Evolutionary conservation across 2,888 invertebrate genomes (phyloP).

Genomic region (Eupithecia tripunctaria): DNA sequence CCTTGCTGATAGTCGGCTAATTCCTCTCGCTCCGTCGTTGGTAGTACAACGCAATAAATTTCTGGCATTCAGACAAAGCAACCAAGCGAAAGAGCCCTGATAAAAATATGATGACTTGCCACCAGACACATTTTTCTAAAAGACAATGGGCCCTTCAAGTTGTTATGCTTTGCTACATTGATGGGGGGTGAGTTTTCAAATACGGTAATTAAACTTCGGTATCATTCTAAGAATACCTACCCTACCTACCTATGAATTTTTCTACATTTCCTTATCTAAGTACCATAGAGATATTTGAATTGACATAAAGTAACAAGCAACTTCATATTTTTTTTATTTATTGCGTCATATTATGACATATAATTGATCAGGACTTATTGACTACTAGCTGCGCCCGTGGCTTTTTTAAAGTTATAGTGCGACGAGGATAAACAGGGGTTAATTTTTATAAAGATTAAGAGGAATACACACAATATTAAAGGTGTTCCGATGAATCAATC

Average conservation of each 20-base stretch:
- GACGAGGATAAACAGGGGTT: too few species aligned
- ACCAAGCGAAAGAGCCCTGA: conserved; percentile 74
- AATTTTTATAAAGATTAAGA: too few species aligned
- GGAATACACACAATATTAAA: too few species aligned
- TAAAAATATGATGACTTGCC: conserved; percentile 78
- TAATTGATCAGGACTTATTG: too few species aligned
- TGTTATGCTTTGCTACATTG: conserved; percentile 27
- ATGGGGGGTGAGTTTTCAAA: conserved; percentile 13
- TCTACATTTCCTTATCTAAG: too few species aligned
- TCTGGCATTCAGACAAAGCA: conserved; percentile 75
- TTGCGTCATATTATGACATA: too few species aligned
- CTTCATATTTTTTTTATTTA: too few species aligned
- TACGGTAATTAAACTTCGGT: not conserved
- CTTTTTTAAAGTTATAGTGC: too few species aligned
- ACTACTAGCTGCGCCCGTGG: too few species aligned
- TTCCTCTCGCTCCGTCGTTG: conserved; percentile 73
- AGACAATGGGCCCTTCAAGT: conserved; percentile 61
- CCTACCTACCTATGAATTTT: not conserved
- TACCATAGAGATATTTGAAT: not conserved
- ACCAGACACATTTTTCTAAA: conserved; percentile 72
- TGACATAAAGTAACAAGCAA: not conserved
- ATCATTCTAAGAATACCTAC: not conserved
- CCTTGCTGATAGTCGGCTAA: conserved; percentile 72
- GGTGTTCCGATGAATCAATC: too few species aligned
- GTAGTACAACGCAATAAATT: conserved; percentile 81